phyloP scores from a whole-genome alignment of 2,113 vertebrate species.

The Eclectus roratus region DNA sequence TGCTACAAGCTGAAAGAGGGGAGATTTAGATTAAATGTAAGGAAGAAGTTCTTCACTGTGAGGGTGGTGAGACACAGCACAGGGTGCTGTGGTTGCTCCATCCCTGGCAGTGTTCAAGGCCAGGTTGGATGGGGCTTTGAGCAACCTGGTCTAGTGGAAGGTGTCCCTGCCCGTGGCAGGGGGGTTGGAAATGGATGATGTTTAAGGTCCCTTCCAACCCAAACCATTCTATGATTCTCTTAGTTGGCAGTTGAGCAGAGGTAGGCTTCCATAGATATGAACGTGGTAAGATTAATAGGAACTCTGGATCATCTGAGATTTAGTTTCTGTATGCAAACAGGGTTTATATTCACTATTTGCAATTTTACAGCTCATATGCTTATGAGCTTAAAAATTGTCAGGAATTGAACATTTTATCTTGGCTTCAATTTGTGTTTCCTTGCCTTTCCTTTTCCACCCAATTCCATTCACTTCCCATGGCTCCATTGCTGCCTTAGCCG shows the following conservation, averaged over 20 bases:
- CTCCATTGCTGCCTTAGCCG: background rate
- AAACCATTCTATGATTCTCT: background rate
- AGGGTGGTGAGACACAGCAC: background rate
- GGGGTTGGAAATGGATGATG: background rate
- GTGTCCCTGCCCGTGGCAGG: background rate
- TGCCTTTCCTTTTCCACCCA: background rate
- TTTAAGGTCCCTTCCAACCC: background rate
- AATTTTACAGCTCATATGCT: background rate
- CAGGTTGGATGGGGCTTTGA: background rate
- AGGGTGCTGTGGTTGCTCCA: background rate
- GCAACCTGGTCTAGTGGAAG: background rate
- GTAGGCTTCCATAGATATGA: fast-evolving
- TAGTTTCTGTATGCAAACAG: background rate
- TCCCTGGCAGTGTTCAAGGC: background rate
- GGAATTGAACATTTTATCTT: background rate
- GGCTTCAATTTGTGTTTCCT: background rate
- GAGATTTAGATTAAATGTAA: background rate
- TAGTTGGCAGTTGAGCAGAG: background rate
- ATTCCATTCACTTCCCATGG: background rate
- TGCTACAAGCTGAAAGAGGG: background rate
- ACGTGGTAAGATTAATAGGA: background rate
- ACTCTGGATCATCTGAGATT: background rate
- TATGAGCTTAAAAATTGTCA: background rate
- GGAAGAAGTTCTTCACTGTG: background rate
- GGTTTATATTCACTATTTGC: background rate